Conservation (phyloP, 2,113 vertebrate genomes). For the Amphiprion ocellaris region DNA sequence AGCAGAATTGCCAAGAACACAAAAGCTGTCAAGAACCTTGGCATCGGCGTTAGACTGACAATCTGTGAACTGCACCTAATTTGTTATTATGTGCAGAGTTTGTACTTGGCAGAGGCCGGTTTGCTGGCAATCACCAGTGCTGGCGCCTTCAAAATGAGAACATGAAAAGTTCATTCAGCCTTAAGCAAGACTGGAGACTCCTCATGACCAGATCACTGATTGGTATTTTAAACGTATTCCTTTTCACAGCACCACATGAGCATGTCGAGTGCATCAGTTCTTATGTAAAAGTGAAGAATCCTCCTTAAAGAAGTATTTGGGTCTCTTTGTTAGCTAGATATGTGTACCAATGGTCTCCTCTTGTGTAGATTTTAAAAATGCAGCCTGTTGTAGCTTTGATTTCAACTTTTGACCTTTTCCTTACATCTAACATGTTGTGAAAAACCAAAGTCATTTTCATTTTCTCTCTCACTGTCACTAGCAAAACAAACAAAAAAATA, state of each 20-base stretch:
- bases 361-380: no score
- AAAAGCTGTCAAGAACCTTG: constrained; percentile 9
- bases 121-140: not conserved
- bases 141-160: constrained; percentile 11
- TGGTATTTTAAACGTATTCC: not conserved
- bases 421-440: no score
- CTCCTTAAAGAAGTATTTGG: no score
- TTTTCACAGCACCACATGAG: no score
- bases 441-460: no score
- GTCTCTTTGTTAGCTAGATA: no score
- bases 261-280: not conserved
- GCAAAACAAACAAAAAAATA: no score
- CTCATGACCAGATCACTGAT: no score
- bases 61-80: constrained; percentile 4
- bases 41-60: constrained; percentile 11
- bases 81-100: constrained; percentile 21
- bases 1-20: not conserved
- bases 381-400: no score
- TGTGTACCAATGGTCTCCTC: no score
- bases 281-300: not conserved
- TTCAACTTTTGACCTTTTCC: no score
- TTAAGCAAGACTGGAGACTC: not conserved
- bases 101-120: constrained; percentile 22
- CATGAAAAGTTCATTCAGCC: not conserved
- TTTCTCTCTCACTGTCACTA: no score